Conservation (phyloP, 2,888 invertebrate species). For the Chouioia cunea region DNA sequence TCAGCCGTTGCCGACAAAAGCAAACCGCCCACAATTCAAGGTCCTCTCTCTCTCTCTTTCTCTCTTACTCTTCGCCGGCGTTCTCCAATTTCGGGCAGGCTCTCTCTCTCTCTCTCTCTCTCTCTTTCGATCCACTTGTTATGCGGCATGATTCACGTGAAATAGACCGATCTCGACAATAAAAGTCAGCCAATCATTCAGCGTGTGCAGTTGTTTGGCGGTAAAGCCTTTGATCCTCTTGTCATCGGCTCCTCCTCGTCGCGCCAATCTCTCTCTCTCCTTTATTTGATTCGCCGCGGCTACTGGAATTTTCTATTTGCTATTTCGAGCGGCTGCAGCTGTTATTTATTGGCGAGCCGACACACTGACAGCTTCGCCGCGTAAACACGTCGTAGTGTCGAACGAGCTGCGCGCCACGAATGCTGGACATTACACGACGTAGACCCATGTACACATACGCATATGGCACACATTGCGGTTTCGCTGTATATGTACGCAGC, state of each 20-base stretch:
- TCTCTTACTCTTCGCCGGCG: neutral
- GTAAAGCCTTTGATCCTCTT: constrained; percentile 9
- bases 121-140: constrained; percentile 19
- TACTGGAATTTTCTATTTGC: constrained; percentile 57
- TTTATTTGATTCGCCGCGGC: constrained; percentile 37
- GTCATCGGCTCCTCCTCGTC: constrained; percentile 24
- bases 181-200: constrained; percentile 45
- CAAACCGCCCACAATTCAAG: constrained; percentile 19
- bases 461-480: too few species aligned
- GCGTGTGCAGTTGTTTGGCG: neutral
- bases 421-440: neutral
- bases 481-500: too few species aligned
- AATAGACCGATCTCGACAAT: constrained; percentile 37
- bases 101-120: neutral
- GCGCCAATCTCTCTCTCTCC: constrained; percentile 5
- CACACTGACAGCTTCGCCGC: constrained; percentile 24
- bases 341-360: constrained; percentile 53
- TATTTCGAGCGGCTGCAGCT: constrained; percentile 58
- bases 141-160: constrained; percentile 38
- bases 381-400: constrained; percentile 37
- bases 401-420: neutral
- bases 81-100: constrained; percentile 25
- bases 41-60: neutral
- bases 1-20: constrained; percentile 15
- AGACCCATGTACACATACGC: neutral